These are phyloP conservation scores for Andrena trimmerana DNA, from an alignment of 2,888 invertebrate genomes.

Conservation along the genomic window DNA sequence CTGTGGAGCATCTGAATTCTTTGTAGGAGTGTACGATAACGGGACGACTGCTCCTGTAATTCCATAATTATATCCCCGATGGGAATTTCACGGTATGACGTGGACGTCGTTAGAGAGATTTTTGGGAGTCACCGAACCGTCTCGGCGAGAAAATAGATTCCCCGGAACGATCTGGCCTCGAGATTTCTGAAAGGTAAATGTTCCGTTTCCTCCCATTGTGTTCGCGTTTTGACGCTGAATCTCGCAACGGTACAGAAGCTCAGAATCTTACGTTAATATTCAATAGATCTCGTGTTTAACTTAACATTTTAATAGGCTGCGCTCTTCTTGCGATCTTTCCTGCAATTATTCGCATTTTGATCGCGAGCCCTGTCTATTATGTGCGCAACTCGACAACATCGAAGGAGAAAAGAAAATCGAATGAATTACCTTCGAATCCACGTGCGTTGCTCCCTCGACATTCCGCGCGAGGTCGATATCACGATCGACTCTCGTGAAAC, in stretches of 20 bases:
- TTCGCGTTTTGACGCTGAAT: not conserved
- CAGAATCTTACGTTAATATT: no score
- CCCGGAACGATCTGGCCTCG: slow-evolving; percentile 8
- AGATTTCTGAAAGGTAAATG: slow-evolving; percentile 12
- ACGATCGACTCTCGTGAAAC: slow-evolving; percentile 59
- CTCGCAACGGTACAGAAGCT: not conserved
- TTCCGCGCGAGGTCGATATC: slow-evolving; percentile 70
- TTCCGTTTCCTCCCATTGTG: slow-evolving; percentile 1
- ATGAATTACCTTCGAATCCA: slow-evolving; percentile 6
- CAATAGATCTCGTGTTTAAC: not conserved
- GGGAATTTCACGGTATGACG: slow-evolving; percentile 28
- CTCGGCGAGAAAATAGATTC: not conserved
- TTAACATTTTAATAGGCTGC: not conserved
- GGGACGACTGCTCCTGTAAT: slow-evolving; percentile 14
- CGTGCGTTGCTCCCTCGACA: slow-evolving; percentile 31
- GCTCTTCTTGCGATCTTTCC: not conserved
- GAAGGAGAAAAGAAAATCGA: not conserved
- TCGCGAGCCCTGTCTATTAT: not conserved
- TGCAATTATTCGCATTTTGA: not conserved
- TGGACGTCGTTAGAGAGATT: not conserved
- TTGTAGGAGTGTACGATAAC: slow-evolving; percentile 13
- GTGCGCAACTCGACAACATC: not conserved
- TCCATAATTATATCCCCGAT: slow-evolving; percentile 9
- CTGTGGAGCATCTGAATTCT: not conserved
- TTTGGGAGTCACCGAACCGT: slow-evolving; percentile 11